A percentile compares a stretch with the other conserved stretches of the same genome.
Evolutionary conservation across 2,888 invertebrate genomes (phyloP).

Genomic region (Lutraria lutraria): DNA sequence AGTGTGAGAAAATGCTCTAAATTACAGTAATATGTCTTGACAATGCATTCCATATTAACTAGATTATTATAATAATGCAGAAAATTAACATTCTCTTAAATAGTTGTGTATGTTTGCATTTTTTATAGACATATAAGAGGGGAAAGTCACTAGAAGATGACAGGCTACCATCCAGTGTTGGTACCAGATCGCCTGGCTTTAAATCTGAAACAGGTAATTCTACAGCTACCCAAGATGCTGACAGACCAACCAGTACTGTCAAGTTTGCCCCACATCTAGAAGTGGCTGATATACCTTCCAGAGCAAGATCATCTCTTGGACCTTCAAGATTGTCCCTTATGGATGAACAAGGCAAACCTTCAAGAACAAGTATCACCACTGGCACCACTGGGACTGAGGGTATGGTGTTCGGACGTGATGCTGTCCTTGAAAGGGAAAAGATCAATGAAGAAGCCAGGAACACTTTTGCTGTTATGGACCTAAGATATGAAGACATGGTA

Average conservation of each 20-base stretch:
- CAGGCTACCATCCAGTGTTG: constrained; percentile 24
- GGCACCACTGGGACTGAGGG: constrained; percentile 62
- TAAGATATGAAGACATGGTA: constrained; percentile 76
- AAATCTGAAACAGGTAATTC: constrained; percentile 56
- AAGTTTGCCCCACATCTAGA: constrained; percentile 73
- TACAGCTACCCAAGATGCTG: constrained; percentile 47
- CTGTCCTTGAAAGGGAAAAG: constrained; percentile 77
- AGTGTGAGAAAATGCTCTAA: too few relatives aligned
- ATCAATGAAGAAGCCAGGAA: constrained; percentile 76
- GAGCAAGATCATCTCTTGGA: constrained; percentile 65
- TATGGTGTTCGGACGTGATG: constrained; percentile 77
- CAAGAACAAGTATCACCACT: constrained; percentile 63
- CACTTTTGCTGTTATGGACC: constrained; percentile 76
- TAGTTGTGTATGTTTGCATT: too few relatives aligned
- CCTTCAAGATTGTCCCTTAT: constrained; percentile 67
- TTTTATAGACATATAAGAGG: background rate
- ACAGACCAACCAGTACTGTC: constrained; percentile 73
- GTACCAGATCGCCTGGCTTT: constrained; percentile 52
- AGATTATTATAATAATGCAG: too few relatives aligned
- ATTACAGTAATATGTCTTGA: too few relatives aligned
- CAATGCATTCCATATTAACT: too few relatives aligned
- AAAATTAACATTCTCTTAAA: too few relatives aligned
- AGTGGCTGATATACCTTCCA: constrained; percentile 70
- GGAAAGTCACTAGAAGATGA: constrained; percentile 49
- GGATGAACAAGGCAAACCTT: constrained; percentile 68